A percentile compares a stretch with the other conserved stretches of the same genome.
Evolutionary conservation across 2,113 vertebrate species (phyloP).

Genomic region (Burhinus bistriatus): DNA sequence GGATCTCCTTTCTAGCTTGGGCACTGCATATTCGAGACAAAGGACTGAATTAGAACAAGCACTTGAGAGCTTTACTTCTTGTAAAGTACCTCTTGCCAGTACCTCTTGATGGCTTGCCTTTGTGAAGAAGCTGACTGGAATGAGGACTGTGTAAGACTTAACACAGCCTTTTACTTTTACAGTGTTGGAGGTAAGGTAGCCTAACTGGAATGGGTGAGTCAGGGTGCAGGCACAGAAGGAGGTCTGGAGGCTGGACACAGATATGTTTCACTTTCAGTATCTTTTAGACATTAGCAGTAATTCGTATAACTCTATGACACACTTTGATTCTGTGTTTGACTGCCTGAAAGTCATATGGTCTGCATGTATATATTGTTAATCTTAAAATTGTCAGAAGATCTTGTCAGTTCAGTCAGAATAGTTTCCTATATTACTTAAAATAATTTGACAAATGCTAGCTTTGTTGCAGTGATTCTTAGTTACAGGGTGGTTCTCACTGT

Average conservation of each 20-base stretch:
- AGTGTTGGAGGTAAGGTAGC: not conserved
- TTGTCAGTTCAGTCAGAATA: not conserved
- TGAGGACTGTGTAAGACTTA: not conserved
- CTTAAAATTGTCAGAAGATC: not conserved
- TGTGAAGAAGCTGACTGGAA: not conserved
- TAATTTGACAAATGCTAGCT: not conserved
- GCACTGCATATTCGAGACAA: not conserved
- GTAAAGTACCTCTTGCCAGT: not conserved
- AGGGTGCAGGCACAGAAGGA: not conserved
- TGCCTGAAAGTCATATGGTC: not conserved
- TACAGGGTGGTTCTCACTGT: not conserved
- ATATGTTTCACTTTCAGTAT: not conserved
- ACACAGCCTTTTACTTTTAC: not conserved
- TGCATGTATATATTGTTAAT: not conserved
- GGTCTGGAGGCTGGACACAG: not conserved
- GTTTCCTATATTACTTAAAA: not conserved
- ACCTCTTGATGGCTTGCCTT: not conserved
- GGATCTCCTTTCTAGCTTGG: not conserved
- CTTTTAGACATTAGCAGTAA: not conserved
- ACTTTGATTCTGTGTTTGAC: not conserved
- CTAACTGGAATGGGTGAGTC: not conserved
- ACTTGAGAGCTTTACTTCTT: not conserved
- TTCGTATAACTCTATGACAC: not conserved
- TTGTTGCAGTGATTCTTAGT: not conserved
- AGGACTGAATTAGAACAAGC: not conserved